Conservation (phyloP, 2,888 invertebrate genomes). For the Timandra comae region DNA sequence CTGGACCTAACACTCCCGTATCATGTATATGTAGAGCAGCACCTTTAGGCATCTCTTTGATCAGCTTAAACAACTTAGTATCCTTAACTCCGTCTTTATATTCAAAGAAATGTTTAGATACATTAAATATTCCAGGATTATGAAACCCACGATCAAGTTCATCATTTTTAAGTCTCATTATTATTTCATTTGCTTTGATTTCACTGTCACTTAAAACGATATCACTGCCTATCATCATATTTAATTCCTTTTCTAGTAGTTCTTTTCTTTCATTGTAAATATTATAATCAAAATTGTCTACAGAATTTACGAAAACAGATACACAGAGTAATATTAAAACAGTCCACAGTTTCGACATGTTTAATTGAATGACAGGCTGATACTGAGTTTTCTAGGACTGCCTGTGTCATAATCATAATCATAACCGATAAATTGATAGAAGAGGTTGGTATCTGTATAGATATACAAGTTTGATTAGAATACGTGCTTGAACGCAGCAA, state of each 20-base stretch:
- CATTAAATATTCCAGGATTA: constrained; percentile 72
- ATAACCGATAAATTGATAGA: too few species aligned
- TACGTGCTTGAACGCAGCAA: too few species aligned
- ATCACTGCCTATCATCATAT: constrained; percentile 70
- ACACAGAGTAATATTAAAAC: constrained; percentile 20
- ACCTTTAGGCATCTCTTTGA: constrained; percentile 85
- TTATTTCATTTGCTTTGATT: constrained; percentile 69
- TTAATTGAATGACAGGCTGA: constrained; percentile 5
- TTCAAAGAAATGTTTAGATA: constrained; percentile 81
- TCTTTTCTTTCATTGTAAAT: constrained; percentile 45
- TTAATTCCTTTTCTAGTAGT: constrained; percentile 66
- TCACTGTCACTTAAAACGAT: constrained; percentile 71
- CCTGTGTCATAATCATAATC: too few species aligned
- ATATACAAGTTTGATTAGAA: too few species aligned
- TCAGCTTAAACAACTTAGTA: constrained; percentile 79
- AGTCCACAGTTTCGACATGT: constrained; percentile 30
- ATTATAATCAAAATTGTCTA: too few species aligned
- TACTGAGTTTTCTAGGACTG: too few species aligned
- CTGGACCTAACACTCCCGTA: constrained; percentile 77
- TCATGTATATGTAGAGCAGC: constrained; percentile 83
- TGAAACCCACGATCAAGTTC: constrained; percentile 68
- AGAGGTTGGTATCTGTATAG: too few species aligned
- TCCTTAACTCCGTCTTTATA: constrained; percentile 76
- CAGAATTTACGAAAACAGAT: constrained; percentile 11
- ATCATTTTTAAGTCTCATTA: constrained; percentile 74